phyloP scores from a whole-genome alignment of 2,888 invertebrate genomes.

The Epinotia nisella region DNA sequence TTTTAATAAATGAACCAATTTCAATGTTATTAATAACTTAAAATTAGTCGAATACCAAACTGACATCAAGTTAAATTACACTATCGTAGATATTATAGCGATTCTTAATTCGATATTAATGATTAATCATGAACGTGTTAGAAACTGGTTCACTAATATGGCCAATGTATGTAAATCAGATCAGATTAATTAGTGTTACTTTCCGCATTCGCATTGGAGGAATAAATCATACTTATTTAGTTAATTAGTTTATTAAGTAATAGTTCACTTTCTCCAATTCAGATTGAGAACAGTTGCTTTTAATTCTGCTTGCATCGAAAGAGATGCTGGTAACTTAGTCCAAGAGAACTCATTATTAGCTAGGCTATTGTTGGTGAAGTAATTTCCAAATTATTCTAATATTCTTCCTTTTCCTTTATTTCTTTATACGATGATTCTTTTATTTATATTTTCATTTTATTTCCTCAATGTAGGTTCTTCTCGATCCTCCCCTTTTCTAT shows the following conservation, averaged over 20 bases:
- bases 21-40: too few relatives aligned
- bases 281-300: background rate
- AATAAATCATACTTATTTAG: conserved; percentile 20
- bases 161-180: conserved; percentile 17
- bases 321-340: too few relatives aligned
- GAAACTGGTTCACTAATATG: conserved; percentile 12
- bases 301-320: background rate
- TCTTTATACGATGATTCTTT: too few relatives aligned
- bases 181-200: conserved; percentile 24
- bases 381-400: too few relatives aligned
- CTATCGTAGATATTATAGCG: background rate
- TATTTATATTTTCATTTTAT: too few relatives aligned
- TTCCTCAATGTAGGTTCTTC: too few relatives aligned
- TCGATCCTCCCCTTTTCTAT: too few relatives aligned
- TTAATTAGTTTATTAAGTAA: background rate
- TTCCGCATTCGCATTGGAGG: conserved; percentile 11
- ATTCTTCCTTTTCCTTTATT: too few relatives aligned
- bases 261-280: conserved; percentile 25
- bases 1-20: too few relatives aligned
- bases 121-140: conserved; percentile 3
- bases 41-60: background rate
- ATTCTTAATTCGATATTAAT: background rate
- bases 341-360: too few relatives aligned
- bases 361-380: too few relatives aligned
- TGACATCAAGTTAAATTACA: background rate